phyloP scores from a whole-genome alignment of 2,888 invertebrate species.

The Lasioglossum zephyrum region DNA sequence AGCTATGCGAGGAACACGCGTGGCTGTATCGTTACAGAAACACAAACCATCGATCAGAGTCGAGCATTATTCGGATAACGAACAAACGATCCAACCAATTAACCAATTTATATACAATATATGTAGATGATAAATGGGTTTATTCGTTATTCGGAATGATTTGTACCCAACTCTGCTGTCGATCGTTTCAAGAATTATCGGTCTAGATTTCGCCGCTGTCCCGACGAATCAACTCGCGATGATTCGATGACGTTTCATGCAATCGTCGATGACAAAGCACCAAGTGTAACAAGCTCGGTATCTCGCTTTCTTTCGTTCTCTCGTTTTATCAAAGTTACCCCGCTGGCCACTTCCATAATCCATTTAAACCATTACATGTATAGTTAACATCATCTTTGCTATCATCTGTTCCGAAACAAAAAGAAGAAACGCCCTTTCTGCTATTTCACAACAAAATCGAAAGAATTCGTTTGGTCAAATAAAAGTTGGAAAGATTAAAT shows the following conservation, averaged over 20 bases:
- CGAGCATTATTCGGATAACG: neutral
- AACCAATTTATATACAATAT: too few species aligned
- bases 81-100: neutral
- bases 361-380: neutral
- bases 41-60: neutral
- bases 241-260: neutral
- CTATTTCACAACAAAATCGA: neutral
- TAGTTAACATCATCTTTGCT: neutral
- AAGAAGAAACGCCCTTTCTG: neutral
- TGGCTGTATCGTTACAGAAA: neutral
- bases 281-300: neutral
- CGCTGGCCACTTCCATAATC: neutral
- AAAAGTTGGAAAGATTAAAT: too few species aligned
- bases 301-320: neutral
- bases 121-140: too few species aligned
- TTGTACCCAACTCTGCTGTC: neutral
- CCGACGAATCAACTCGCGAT: neutral
- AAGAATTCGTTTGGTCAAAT: too few species aligned
- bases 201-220: neutral
- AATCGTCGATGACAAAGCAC: neutral
- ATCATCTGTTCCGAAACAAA: neutral
- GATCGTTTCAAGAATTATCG: neutral
- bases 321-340: neutral
- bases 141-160: too few species aligned
- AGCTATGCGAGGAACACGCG: neutral